phyloP scores from a whole-genome alignment of 2,797 vertebrate species.

The Epinephelus coioides region DNA sequence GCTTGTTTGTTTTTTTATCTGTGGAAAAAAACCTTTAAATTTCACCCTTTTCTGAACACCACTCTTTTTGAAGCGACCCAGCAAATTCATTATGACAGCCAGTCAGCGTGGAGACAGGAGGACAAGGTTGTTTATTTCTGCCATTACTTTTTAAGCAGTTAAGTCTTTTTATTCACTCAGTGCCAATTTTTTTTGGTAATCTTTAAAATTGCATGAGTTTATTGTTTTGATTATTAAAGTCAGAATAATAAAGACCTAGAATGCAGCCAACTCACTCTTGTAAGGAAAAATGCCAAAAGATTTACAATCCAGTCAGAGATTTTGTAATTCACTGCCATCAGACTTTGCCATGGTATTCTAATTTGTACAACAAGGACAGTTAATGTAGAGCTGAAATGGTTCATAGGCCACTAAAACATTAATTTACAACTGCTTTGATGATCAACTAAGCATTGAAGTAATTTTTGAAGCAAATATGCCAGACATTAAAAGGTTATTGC shows the following conservation, averaged over 20 bases:
- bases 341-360: no score
- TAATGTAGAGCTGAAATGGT: neutral
- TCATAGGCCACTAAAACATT: neutral
- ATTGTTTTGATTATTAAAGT: neutral
- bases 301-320: neutral
- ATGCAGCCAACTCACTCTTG: neutral
- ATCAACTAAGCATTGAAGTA: no score
- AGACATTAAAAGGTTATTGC: no score
- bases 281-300: neutral
- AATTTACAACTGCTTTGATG: no score
- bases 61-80: neutral
- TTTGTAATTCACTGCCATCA: neutral
- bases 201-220: neutral
- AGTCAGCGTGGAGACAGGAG: neutral
- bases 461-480: no score
- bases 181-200: conserved; percentile 4
- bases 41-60: neutral
- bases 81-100: neutral
- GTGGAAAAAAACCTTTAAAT: neutral
- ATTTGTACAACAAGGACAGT: neutral
- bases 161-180: neutral
- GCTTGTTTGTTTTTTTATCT: neutral
- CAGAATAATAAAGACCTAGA: neutral
- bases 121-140: neutral
- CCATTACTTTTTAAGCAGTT: neutral